Percentiles rank a stretch among this genome's conserved stretches.
phyloP scores from a whole-genome alignment of 2,888 invertebrate genomes.

The Parnassius smintheus region DNA sequence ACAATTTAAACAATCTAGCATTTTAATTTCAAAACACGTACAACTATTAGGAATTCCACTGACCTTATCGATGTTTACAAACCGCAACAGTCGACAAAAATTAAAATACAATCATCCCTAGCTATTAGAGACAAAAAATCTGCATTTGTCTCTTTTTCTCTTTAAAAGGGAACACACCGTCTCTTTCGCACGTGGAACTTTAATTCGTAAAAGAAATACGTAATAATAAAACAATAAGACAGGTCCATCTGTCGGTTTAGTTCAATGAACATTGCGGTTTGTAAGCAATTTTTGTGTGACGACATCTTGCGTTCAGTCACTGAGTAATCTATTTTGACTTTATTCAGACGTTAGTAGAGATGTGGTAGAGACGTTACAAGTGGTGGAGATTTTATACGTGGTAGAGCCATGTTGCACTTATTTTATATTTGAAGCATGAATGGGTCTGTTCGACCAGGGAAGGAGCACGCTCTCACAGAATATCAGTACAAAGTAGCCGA shows the following conservation, averaged over 20 bases:
- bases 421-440: too few relatives aligned
- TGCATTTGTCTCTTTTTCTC: slow-evolving; percentile 6
- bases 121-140: slow-evolving; percentile 11
- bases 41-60: slow-evolving; percentile 18
- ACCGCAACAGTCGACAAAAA: slow-evolving; percentile 19
- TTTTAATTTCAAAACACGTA: slow-evolving; percentile 5
- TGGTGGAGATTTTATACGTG: too few relatives aligned
- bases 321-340: slow-evolving; percentile 26
- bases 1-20: slow-evolving; percentile 1
- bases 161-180: background rate
- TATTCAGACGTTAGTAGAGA: too few relatives aligned
- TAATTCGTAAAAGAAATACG: slow-evolving; percentile 34
- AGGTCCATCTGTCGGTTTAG: slow-evolving; percentile 48
- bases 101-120: slow-evolving; percentile 12
- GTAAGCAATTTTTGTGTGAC: slow-evolving; percentile 46
- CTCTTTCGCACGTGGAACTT: slow-evolving; percentile 27
- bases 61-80: slow-evolving; percentile 19
- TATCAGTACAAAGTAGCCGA: too few relatives aligned
- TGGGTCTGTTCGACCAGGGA: too few relatives aligned
- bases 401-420: too few relatives aligned
- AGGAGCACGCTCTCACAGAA: too few relatives aligned
- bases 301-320: slow-evolving; percentile 41
- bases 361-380: too few relatives aligned
- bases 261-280: slow-evolving; percentile 49
- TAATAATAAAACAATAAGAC: slow-evolving; percentile 39